Base-by-base conservation (phyloP, 2,888 invertebrate genomes). In the Dolichomitus sp. region DNA sequence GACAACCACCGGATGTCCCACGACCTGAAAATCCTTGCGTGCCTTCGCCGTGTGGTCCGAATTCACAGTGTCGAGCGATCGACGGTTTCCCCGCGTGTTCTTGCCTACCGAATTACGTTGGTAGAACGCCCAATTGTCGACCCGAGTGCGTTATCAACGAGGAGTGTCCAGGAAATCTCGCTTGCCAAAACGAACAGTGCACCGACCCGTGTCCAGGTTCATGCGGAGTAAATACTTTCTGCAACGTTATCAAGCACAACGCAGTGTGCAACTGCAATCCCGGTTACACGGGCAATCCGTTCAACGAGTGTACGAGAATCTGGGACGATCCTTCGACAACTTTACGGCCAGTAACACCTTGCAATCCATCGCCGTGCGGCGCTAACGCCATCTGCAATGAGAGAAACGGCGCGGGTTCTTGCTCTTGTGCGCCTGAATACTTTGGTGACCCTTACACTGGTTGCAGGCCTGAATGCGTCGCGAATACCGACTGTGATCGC, bases 391-490 rank as follows among this genome's bases (percentile, higher is more conserved):
- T 97, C 79, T 98, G 98, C 91, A 97, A 96, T 91, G 97, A 97
- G 93, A 95, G 96, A 87, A 97, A 97, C 92, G 97, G 96, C 42
- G 97, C 97, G 19, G 98, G 97, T 68, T 97, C 98, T 19, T 98
- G 98, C 91, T 95, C 96, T 14, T 98, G 98, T 91, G 93, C 97
- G 76, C 95, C 97, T 12, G 97, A 97, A 91, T 98, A 97, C 93
- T 96, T 96, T 87, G 98, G 98, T 48, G 98, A 98, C 94, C 98
- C 98, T 0, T 97, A 98, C 90, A 96, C 96, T 1, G 97, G 97
- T 80, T 98, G 98, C 92, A 95, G 97, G 87, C 98, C 98, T 4
- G 98, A 98, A 94, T 98, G 98, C 92, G 96, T 97, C 4, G 96
- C 96, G 68, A 98, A 98, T 91, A 96, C 96, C 33, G 98, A 98